These are phyloP conservation scores for Steinernema carpocapsae DNA, from an alignment of 2,888 invertebrate species.

Conservation along the genomic window DNA sequence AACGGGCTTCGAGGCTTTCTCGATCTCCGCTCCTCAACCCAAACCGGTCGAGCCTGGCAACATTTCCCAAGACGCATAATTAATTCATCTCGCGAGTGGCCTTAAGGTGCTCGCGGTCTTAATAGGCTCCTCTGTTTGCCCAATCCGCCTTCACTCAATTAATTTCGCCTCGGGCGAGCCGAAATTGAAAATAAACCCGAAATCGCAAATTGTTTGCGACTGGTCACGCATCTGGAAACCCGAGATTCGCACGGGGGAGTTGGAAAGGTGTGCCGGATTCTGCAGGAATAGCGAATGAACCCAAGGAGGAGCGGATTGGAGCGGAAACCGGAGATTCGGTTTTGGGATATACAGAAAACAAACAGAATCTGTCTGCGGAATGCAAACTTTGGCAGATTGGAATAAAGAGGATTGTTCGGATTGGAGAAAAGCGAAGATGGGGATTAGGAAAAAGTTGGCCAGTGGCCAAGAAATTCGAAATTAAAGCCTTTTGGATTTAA, in stretches of 20 bases:
- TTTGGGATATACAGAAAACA: constrained; percentile 13
- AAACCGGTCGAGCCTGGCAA: too few species aligned
- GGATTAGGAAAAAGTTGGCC: too few species aligned
- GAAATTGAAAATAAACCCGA: not conserved
- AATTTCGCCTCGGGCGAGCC: constrained; percentile 1
- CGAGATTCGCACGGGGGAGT: not conserved
- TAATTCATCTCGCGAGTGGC: not conserved
- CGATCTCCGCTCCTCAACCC: too few species aligned
- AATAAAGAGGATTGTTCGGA: not conserved
- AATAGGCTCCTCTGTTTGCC: not conserved
- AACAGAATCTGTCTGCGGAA: constrained; percentile 1
- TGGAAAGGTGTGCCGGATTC: too few species aligned
- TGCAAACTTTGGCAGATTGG: not conserved
- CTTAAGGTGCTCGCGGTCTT: not conserved
- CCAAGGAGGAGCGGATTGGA: too few species aligned
- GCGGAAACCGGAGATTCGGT: not conserved
- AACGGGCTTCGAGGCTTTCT: too few species aligned
- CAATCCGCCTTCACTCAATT: not conserved
- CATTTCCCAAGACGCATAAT: too few species aligned
- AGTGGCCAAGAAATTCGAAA: too few species aligned
- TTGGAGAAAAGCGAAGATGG: not conserved
- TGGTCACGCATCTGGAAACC: too few species aligned
- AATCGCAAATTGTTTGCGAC: too few species aligned
- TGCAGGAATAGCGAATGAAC: too few species aligned
- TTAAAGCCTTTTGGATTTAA: too few species aligned